Evolutionary conservation across 2,113 vertebrate species (phyloP), one percentile per base, ranked within the genome.

Genomic region (Galeopterus variegatus): DNA sequence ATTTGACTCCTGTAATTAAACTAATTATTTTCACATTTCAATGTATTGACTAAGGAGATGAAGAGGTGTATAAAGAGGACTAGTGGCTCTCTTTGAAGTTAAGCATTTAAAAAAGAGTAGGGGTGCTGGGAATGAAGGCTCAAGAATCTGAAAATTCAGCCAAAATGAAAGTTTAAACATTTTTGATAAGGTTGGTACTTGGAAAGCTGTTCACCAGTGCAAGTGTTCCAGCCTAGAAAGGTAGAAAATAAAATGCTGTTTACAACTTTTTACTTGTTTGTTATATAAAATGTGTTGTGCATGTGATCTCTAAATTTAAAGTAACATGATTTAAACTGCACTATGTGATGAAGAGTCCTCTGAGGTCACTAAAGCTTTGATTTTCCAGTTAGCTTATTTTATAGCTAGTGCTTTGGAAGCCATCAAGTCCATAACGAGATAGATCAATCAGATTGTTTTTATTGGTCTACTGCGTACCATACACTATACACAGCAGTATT

Each of bases 361-460:
- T 98, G 98, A 98, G 98, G 98, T 99, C 98, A 98, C 97, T 98
- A 98, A 98, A 98, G 97, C 93, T 98, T 98, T 98, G 97, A 99
- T 98, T 98, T 99, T 98, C 96, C 98, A 98, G 98, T 99, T 98
- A 98, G 95, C 96, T 98, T 98, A 98, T 98, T 99, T 98, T 98
- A 99, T 93, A 98, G 96, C 91, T 98, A 97, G 96, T 98, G 95
- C 95, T 98, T 98, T 98, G 98, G 97, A 98, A 98, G 76, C 91
- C 97, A 98, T 98, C 98, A 98, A 98, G 98, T 97, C 92, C 93
- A 97, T 98, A 99, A 98, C 8, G 14, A 98, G 98, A 98, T 70
- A 98, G 98, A 99, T 98, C 98, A 98, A 98, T 98, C 98, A 98
- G 98, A 97, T 97, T 98, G 97, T 69, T 98, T 98, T 98, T 98